Evolutionary conservation across 1,140 invertebrate genomes (phyloP), one percentile per base, ranked within the genome.

Genomic region (Drosophila kikkawai): DNA sequence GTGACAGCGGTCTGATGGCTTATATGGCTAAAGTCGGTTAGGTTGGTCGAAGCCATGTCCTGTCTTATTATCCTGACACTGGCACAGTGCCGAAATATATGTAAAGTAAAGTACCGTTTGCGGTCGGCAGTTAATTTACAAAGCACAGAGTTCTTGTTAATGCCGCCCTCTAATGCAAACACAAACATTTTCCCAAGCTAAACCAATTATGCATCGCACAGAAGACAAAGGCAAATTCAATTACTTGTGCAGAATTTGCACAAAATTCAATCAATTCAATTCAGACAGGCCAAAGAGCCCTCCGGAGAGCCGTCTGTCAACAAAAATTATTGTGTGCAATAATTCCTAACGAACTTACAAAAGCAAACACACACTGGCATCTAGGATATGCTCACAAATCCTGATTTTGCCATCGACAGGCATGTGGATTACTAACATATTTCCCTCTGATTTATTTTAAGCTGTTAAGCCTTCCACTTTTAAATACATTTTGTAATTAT

Each of bases 251-350:
- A 37, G 45, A 77, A 68, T 55, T 29, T 60, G 19, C 37, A 53
- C 55, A 51, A 64, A 78, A 64, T 58, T 63, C 58, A 71, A 78
- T 79, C 75, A 78, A 79, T 71, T 79, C 42, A 77, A 56, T 55
- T 67, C 36, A 32, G 37, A 7, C 39, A 22, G 39, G 22, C 63
- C 39, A 29, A 42, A 67, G 39, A 42, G 44, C 44, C 44, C 58
- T 22, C 26, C 58, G 53, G 29, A 45, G 29, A 57, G 59, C 32
- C 22, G 11, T 58, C 44, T 66, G 70, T 67, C 74, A 75, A 75
- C 60, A 58, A 76, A 66, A 67, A 66, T 76, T 48, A 66, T 51
- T 53, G 22, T 57, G 39, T 70, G 67, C 51, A 58, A 58, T 71
- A 58, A 50, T 55, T 41, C 44, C 60, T 37, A 58, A 75, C 51